Evolutionary conservation across 1,140 invertebrate genomes (phyloP).

Genomic region (Diorhabda sublineata): DNA sequence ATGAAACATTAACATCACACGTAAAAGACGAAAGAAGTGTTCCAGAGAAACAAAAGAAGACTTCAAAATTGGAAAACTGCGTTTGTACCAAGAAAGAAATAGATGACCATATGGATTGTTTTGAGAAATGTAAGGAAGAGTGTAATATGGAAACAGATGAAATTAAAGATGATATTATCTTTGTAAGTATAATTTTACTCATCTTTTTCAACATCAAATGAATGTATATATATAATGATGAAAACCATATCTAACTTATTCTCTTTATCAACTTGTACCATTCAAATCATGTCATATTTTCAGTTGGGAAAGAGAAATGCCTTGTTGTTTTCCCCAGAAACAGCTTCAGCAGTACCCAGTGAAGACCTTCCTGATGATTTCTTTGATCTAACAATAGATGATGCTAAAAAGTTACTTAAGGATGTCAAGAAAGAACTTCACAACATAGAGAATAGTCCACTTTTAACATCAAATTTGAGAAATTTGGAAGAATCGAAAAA

Average conservation of each 20-base stretch:
- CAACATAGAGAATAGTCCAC: conserved; percentile 59
- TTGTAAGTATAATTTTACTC: conserved; percentile 35
- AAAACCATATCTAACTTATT: too few relatives aligned
- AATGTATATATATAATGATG: too few relatives aligned
- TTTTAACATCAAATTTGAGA: conserved; percentile 62
- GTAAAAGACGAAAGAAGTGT: conserved; percentile 9
- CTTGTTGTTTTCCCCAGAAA: conserved; percentile 62
- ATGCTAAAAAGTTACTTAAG: conserved; percentile 66
- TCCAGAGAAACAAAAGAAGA: conserved; percentile 18
- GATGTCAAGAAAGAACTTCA: conserved; percentile 63
- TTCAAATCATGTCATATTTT: not conserved
- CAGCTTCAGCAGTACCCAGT: conserved; percentile 49
- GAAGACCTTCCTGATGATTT: conserved; percentile 77
- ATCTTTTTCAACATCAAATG: conserved; percentile 2
- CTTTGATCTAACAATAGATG: conserved; percentile 75
- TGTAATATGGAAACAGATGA: conserved; percentile 5
- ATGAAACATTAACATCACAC: conserved; percentile 4
- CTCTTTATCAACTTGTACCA: too few relatives aligned
- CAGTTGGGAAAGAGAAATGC: conserved; percentile 63
- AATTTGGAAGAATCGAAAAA: conserved; percentile 59
- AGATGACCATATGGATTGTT: conserved; percentile 14
- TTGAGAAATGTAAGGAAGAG: conserved; percentile 11
- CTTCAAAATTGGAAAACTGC: not conserved
- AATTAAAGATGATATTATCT: conserved; percentile 42
- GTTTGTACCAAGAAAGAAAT: conserved; percentile 28